Evolutionary conservation across 2,888 invertebrate genomes (phyloP).

Genomic region (Entomobrya proxima): DNA sequence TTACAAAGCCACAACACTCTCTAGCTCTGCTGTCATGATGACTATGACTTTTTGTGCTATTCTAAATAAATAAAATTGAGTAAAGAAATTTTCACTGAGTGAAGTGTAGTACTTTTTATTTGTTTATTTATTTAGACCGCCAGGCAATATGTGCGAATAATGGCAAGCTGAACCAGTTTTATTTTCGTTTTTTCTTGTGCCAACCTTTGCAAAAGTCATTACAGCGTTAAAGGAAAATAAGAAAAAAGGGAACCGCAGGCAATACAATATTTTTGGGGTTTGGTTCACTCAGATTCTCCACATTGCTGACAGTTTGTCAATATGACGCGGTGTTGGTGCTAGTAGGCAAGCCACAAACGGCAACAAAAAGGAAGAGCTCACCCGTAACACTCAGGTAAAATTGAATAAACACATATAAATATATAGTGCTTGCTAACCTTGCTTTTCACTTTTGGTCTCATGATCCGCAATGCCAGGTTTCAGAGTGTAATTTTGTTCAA

Average conservation of each 20-base stretch:
- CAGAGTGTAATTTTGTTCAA: not conserved
- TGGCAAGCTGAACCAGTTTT: not conserved
- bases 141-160: not conserved
- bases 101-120: not conserved
- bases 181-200: not conserved
- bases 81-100: not conserved
- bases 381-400: not conserved
- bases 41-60: too few relatives aligned
- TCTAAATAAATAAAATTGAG: slow-evolving; percentile 22
- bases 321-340: not conserved
- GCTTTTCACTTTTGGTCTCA: too few relatives aligned
- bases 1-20: too few relatives aligned
- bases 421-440: not conserved
- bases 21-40: not conserved
- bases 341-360: too few relatives aligned
- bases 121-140: not conserved
- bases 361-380: too few relatives aligned
- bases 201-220: slow-evolving; percentile 1
- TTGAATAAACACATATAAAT: not conserved
- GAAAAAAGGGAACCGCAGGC: not conserved
- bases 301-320: not conserved
- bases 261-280: not conserved
- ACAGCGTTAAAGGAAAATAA: not conserved
- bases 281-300: not conserved
- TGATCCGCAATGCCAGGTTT: not conserved